Evolutionary conservation across 2,888 invertebrate genomes (phyloP), one percentile per base, ranked within the genome.

Genomic region (Dynastes hyllus): DNA sequence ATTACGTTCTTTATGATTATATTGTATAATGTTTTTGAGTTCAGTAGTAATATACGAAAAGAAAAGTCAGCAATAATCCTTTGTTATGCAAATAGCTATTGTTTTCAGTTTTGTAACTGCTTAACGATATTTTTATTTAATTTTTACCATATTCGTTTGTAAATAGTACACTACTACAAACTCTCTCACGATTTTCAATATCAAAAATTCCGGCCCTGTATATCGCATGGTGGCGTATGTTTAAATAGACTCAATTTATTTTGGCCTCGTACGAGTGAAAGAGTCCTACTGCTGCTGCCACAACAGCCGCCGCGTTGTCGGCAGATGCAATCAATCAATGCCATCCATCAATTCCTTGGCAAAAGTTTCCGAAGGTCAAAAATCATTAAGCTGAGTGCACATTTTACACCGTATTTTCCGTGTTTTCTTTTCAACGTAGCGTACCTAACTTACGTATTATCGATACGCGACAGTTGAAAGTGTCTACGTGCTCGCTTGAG

Each of bases 311-410:
- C 45, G 8, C 11, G 2, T 11, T 16, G 65, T 65, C 22, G n/a
- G 22, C 27, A 22, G 67, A 67, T 67, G 67, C 67, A 67, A 67
- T 67, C 67, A 50, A 67, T 67, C 67, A 67, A 67, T 22, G 67
- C 50, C 67, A 67, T 50, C 22, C 45, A 50, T 67, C 67, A 67
- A 67, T 67, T 67, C 67, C 50, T 67, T 67, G 67, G 67, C 67
- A 67, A 50, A 67, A 45, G 50, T 5, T 67, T 11, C 27, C 50
- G 45, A 67, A 67, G 67, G 67, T 50, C 67, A 67, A 45, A 50
- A 67, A 67, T 67, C 50, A 45, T 22, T 67, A 67, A 50, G 67
- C 67, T 27, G 16, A 50, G 67, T 63, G 32, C 32, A 63, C 32
- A 32, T 63, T 29, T 5, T 63, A 32, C 32, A 63, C 29, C 29